phyloP scores from a whole-genome alignment of 1,140 invertebrate species.

The Trichogramma pretiosum region DNA sequence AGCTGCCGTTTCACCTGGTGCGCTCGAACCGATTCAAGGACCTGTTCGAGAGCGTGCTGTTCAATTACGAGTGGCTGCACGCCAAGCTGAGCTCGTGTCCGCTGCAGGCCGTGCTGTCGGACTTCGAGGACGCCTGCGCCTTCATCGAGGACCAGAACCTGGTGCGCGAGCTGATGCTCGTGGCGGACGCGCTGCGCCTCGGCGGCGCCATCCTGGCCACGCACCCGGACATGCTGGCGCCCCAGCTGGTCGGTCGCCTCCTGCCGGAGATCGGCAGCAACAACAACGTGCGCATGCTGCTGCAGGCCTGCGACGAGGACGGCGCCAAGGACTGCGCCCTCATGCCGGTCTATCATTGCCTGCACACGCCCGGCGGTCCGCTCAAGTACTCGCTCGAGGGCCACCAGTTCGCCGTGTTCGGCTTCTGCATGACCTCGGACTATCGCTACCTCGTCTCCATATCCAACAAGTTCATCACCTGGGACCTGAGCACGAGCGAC shows the following conservation, averaged over 20 bases:
- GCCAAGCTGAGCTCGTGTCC: constrained; percentile 93
- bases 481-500: constrained; percentile 91
- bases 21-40: constrained; percentile 84
- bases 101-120: constrained; percentile 84
- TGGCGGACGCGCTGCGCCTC: constrained; percentile 87
- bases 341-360: constrained; percentile 86
- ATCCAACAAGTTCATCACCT: constrained; percentile 95
- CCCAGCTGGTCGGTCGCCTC: constrained; percentile 85
- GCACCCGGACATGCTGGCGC: constrained; percentile 92
- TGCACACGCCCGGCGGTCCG: constrained; percentile 95
- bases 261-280: constrained; percentile 83
- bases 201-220: constrained; percentile 82
- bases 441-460: constrained; percentile 91
- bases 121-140: constrained; percentile 89
- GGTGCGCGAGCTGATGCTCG: constrained; percentile 80
- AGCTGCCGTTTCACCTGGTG: constrained; percentile 90
- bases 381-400: constrained; percentile 96
- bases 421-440: constrained; percentile 84
- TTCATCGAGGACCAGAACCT: constrained; percentile 79
- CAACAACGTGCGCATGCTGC: constrained; percentile 73
- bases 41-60: constrained; percentile 86
- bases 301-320: constrained; percentile 81
- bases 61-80: constrained; percentile 96
- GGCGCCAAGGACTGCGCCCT: constrained; percentile 83
- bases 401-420: constrained; percentile 96